Conservation (phyloP, 1,140 invertebrate genomes). For the Tetramorium parvispinum region DNA sequence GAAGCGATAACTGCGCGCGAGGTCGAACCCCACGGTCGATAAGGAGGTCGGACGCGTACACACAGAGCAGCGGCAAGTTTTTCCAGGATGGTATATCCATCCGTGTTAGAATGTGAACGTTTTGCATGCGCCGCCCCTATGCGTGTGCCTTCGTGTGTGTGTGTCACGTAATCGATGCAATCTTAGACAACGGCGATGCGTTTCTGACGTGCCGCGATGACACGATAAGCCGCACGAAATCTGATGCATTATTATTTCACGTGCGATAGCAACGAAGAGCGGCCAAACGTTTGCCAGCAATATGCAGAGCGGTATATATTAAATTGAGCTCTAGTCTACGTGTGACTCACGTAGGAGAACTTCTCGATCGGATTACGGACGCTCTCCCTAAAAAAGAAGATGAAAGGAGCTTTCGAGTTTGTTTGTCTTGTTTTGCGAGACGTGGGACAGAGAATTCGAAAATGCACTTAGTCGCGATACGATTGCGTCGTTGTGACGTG, state of each 20-base stretch:
- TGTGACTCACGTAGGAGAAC: neutral
- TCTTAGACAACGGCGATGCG: constrained; percentile 70
- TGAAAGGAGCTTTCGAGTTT: neutral
- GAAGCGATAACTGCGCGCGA: constrained; percentile 78
- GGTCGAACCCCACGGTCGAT: constrained; percentile 79
- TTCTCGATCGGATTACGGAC: neutral
- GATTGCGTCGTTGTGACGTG: constrained; percentile 46
- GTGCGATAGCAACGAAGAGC: neutral
- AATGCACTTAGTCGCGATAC: constrained; percentile 46
- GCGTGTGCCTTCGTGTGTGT: neutral
- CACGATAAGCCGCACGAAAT: constrained; percentile 22
- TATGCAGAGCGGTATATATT: neutral
- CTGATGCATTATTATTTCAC: constrained; percentile 62
- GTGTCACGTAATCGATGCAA: constrained; percentile 67
- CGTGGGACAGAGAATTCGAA: constrained; percentile 39
- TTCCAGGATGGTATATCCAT: constrained; percentile 62
- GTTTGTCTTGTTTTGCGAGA: neutral
- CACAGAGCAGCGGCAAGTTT: constrained; percentile 43
- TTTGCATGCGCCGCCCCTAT: constrained; percentile 27
- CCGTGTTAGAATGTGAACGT: constrained; percentile 36
- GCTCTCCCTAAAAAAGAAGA: neutral
- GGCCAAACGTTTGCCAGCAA: neutral
- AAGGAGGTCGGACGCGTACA: constrained; percentile 77
- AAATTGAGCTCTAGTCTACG: neutral
- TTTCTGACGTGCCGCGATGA: constrained; percentile 57